Evolutionary conservation across 2,797 vertebrate genomes (phyloP).

Genomic region (Sebastes dallii): DNA sequence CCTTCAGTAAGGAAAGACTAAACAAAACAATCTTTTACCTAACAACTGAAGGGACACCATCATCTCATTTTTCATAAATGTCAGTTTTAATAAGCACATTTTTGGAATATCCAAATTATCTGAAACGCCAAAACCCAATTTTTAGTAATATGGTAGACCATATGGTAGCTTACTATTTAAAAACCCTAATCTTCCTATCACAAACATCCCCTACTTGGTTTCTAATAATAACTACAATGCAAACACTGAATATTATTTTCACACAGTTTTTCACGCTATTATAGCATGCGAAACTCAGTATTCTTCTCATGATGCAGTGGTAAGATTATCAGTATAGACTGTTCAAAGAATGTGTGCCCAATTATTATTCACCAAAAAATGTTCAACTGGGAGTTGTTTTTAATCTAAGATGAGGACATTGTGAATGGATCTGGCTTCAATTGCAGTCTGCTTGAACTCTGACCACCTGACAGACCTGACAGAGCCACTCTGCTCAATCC

Average conservation of each 20-base stretch:
- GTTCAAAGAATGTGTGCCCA: neutral
- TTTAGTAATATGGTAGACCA: neutral
- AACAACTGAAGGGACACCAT: neutral
- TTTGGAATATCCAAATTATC: neutral
- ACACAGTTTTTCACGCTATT: conserved; percentile 35
- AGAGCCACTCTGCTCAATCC: conserved; percentile 3
- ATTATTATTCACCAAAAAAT: neutral
- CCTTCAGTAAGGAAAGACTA: neutral
- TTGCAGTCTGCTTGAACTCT: conserved; percentile 11
- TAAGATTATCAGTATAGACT: neutral
- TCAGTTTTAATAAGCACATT: neutral
- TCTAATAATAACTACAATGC: neutral
- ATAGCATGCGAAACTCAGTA: conserved; percentile 23
- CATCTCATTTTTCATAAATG: neutral
- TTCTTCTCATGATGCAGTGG: neutral
- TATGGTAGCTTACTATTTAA: neutral
- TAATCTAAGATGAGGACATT: neutral
- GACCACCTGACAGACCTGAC: neutral
- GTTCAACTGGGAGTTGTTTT: neutral
- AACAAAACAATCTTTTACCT: neutral
- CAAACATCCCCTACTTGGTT: neutral
- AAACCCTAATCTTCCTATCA: neutral
- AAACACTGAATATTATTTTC: conserved; percentile 11
- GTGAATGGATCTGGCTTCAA: conserved; percentile 4
- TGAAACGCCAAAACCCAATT: neutral